Evolutionary conservation across 35 echinoderm and acorn worm genomes (phyloP), one percentile per base, ranked within the genome.

Genomic region (Apostichopus parvimensis): DNA sequence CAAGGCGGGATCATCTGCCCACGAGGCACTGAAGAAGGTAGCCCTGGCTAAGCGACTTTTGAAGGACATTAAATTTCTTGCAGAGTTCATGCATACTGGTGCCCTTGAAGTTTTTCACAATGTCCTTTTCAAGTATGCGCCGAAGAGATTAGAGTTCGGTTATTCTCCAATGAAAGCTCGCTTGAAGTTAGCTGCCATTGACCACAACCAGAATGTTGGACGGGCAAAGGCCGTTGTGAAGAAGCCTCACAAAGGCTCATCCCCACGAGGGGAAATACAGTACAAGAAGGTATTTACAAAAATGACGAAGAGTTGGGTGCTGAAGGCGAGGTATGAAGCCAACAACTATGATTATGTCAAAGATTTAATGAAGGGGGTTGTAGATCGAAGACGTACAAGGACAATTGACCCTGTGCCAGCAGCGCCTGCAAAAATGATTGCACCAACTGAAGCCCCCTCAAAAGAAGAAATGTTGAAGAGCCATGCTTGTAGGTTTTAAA

Each of bases 81-180:
- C 13, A 22, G 83, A 86, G 6, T 65, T 86, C 25, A 57, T 65
- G 59, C 56, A 90, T 71, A 73, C 56, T 21, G 71, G 26, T 34
- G 71, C 25, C 4, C 26, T 90, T 71, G 68, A 90, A 77, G 68
- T 78, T 6, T 90, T 90, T 26, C 88, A 90, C 70, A 90, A 90
- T 78, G 75, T 90, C 13, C 4, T 90, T 5, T 53, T 90, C 0
- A 90, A 90, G 56, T 90, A 90, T 90, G 88, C 75, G 9, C 88
- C 88, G 20, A 90, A 90, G 53, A 75, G 87, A 9, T 22, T 90
- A 26, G 65, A 75, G 11, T 90, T 90, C 24, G 14, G 53, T 17
- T 77, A 18, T 70, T 10, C 24, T 5, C 12, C 26, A 52, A 90
- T 90, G 68, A 26, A 5, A 17, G 68, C 88, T 14, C 10, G 88